Evolutionary conservation across 2,888 invertebrate genomes (phyloP).

Genomic region (Epirrita christyi): DNA sequence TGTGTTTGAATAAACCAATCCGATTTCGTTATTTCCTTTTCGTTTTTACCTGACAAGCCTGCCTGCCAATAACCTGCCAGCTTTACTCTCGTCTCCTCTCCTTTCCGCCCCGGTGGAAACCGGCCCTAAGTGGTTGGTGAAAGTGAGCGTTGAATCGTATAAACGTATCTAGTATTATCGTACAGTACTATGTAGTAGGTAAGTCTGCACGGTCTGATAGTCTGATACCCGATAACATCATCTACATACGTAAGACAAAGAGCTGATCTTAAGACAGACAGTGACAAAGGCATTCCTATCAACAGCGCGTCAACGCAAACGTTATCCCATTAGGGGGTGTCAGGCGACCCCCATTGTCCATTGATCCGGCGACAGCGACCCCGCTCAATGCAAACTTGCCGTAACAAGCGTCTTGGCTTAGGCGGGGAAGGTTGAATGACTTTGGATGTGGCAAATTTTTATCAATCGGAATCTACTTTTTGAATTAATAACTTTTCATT

Average conservation of each 20-base stretch:
- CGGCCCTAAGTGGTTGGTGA: too few species aligned
- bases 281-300: conserved; percentile 37
- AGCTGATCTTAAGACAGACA: conserved; percentile 25
- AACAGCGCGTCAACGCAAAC: conserved; percentile 40
- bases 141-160: too few species aligned
- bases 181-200: too few species aligned
- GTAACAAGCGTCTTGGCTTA: conserved; percentile 71
- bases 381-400: conserved; percentile 71
- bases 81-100: too few species aligned
- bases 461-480: too few species aligned
- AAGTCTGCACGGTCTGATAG: background rate
- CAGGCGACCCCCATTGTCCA: conserved; percentile 58
- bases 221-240: conserved; percentile 1
- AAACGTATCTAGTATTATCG: too few species aligned
- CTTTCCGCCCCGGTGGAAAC: too few species aligned
- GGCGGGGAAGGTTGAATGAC: conserved; percentile 8
- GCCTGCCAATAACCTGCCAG: too few species aligned
- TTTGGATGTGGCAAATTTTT: conserved; percentile 45
- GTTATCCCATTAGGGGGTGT: conserved; percentile 58
- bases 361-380: conserved; percentile 44
- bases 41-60: too few species aligned
- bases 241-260: conserved; percentile 5
- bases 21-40: too few species aligned
- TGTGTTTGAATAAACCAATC: too few species aligned
- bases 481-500: too few species aligned